Conservation (phyloP, 1,140 invertebrate genomes). For the Chelonus insularis region DNA sequence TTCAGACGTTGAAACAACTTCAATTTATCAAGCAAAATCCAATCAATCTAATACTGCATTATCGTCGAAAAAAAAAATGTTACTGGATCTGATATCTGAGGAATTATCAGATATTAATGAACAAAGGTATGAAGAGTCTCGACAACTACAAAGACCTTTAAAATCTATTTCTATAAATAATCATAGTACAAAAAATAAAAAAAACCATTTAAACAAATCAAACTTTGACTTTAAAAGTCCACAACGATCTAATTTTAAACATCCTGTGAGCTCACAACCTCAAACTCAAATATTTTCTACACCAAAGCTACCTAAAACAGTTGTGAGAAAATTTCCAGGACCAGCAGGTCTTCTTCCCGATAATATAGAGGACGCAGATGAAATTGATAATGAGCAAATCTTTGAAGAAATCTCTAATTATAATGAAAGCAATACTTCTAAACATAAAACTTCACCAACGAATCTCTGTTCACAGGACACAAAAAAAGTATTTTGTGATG, state of each 20-base stretch:
- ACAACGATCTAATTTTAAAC: too few relatives aligned
- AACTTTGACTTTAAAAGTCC: too few relatives aligned
- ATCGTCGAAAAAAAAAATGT: constrained; percentile 7
- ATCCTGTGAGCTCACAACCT: too few relatives aligned
- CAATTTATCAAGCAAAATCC: too few relatives aligned
- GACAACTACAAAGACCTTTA: background rate
- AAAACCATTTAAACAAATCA: too few relatives aligned
- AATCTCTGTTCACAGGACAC: constrained; percentile 53
- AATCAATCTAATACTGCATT: background rate
- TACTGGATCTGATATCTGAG: constrained; percentile 24
- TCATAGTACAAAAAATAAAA: too few relatives aligned
- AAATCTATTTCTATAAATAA: constrained; percentile 4
- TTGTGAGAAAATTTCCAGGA: constrained; percentile 53
- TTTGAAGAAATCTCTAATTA: too few relatives aligned
- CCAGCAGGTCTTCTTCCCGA: constrained; percentile 53
- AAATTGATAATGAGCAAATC: background rate
- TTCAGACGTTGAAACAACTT: too few relatives aligned
- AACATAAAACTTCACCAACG: constrained; percentile 15
- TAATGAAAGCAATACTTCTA: too few relatives aligned
- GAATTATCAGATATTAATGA: too few relatives aligned
- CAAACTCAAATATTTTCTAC: too few relatives aligned
- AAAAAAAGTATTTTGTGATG: constrained; percentile 46
- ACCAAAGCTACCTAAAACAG: constrained; percentile 18
- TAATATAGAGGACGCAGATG: constrained; percentile 20
- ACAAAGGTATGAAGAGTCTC: too few relatives aligned